Base-by-base conservation (phyloP, 2,888 invertebrate genomes). In the Pyralis farinalis region DNA sequence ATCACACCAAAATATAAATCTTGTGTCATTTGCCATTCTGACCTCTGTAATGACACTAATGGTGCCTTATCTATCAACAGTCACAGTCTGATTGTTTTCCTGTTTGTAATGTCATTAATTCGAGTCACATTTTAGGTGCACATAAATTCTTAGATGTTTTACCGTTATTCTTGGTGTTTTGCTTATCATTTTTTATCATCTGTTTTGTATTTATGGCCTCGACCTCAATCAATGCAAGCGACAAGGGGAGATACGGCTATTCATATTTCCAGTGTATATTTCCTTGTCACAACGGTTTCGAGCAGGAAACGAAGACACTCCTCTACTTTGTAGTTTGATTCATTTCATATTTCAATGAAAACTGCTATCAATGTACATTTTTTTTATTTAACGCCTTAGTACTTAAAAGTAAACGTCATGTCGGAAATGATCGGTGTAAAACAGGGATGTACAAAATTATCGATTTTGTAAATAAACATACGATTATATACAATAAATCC, bases 21-120 rank as follows among this genome's bases (percentile, higher is more conserved):
- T 0, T 85, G 85, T 49, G 63, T 69, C 1, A 55, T 79, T 37
- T 85, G 85, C 43, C 63, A 78, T 39, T 40, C 50, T 0, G 81
- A 85, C 48, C 58, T 77, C 30, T 85, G 85, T 51, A 85, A 82
- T 12, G 43, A 44, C 6, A 27, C 37, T 5, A 53, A 44, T 50
- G 50, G 68, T 6, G 76, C 77, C 25, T 53, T 55, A 41, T 49
- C 66, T 2, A 49, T 67, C 34, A 64, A 55, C 37, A 49, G 49
- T 7, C 49, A 60, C 25, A 61, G 51, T 39, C 28, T 67, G 2
- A 40, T 63, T 25, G 40, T 68, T 27, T 46, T 65, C 6, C 11
- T 60, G 5, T 11, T 58, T 37, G 31, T 66, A 27, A 45, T 62
- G 35, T 31, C 47, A 25, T 37, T 54, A 37, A 22, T 52, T 31